Base-by-base conservation (phyloP, 2,113 vertebrate species). In the Himantopus leucocephalus region DNA sequence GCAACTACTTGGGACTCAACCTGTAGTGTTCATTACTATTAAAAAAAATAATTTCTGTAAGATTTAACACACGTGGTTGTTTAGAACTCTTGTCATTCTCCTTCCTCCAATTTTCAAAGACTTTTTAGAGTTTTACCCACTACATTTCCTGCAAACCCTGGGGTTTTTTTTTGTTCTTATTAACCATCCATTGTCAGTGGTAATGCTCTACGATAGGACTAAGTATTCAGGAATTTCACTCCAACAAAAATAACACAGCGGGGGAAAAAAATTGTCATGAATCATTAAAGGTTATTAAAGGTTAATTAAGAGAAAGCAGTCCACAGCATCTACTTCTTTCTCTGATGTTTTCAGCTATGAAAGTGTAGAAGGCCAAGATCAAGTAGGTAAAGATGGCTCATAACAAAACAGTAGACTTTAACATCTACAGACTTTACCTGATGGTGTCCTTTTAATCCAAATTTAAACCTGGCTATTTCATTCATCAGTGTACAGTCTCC, bases 401-500 rank as follows among this genome's bases (percentile, higher is more conserved):
- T 12, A 75, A 35, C 2, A 63, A 41, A 64, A 55, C 7, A 80
- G 19, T 18, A 67, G 5, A 52, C 53, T n/a, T 92, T 30, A 62
- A 52, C 18, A 84, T 78, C 41, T 18, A 60, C 16, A 56, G 34
- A 78, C 68, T 91, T 96, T 99, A 99, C 99, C 99, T 99, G 99
- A 84, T 99, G 99, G 88, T 99, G 99, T 82, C 97, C 74, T 96
- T 99, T 99, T 73, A 99, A 90, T 87, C 99, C 99, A 72, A 99
- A 99, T 97, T 98, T 98, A 77, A 99, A 98, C 56, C 99, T 98
- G 66, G 97, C 56, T 29, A 99, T 86, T 98, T 99, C 99, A 72
- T 98, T 99, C 85, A 81, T 52, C 73, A 99, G 98, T 26, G 99
- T 97, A 93, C 99, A 99, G 94, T 99, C 99, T 70, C 99, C 99